Percentiles rank a stretch among this genome's conserved stretches.
These are phyloP conservation scores for Aplodontia rufa DNA, from an alignment of 2,113 vertebrate genomes.

Conservation along the genomic window DNA sequence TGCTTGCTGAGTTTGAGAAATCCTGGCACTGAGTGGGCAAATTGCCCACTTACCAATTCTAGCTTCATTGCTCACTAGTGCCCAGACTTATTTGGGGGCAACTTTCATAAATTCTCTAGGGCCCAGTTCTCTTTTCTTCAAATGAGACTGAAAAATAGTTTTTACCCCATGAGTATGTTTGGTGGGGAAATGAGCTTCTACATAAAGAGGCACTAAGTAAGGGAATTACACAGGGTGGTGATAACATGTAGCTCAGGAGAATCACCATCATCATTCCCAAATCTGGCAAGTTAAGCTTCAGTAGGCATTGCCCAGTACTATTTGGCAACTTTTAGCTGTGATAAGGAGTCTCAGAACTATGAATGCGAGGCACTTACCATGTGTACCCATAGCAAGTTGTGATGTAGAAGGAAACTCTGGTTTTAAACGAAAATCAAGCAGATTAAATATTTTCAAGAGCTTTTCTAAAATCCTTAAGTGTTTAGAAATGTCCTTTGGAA, in stretches of 20 bases:
- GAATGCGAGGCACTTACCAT: not conserved
- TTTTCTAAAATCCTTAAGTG: not conserved
- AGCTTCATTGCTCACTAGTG: not conserved
- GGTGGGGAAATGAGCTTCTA: not conserved
- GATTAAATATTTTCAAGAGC: not conserved
- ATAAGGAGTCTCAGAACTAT: not conserved
- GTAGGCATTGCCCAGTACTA: not conserved
- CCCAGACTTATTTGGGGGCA: not conserved
- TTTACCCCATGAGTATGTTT: not conserved
- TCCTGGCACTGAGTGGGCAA: not conserved
- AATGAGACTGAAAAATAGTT: not conserved
- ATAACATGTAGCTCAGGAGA: not conserved
- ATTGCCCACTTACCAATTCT: not conserved
- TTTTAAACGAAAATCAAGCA: constrained; percentile 22
- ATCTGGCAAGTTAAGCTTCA: not conserved
- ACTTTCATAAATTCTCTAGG: not conserved
- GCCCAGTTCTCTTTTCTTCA: not conserved
- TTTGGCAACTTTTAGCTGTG: not conserved
- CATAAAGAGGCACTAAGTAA: not conserved
- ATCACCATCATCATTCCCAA: not conserved
- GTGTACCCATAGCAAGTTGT: not conserved
- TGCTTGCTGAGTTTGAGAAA: not conserved
- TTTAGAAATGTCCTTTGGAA: not conserved
- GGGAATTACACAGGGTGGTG: not conserved
- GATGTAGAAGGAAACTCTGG: not conserved